Conservation (phyloP, 2,888 invertebrate species). For the Yponomeuta cagnagella region DNA sequence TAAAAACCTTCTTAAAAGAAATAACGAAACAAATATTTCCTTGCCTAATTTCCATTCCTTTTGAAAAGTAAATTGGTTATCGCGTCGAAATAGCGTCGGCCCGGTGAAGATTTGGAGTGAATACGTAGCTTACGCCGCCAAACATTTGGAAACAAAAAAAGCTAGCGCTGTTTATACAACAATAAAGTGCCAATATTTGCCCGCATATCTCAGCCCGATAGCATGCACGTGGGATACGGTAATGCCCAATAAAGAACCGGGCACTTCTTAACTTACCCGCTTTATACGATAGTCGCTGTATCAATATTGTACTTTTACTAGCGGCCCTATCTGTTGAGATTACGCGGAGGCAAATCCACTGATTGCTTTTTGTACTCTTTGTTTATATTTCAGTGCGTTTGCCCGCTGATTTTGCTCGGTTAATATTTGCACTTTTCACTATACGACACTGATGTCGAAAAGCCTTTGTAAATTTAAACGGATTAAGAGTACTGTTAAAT, state of each 20-base stretch:
- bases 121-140: no score
- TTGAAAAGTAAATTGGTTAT: no score
- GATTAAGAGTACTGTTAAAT: not conserved
- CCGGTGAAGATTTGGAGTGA: no score
- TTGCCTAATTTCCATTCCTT: no score
- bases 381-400: not conserved
- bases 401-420: not conserved
- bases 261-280: conserved; percentile 41
- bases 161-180: not conserved
- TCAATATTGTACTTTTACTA: conserved; percentile 47
- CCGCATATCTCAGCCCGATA: conserved; percentile 42
- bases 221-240: conserved; percentile 44
- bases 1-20: no score
- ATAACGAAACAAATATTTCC: no score
- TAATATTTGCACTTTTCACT: not conserved
- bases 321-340: conserved; percentile 1
- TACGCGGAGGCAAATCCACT: conserved; percentile 9
- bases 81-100: no score
- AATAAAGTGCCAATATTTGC: conserved; percentile 51
- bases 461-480: not conserved
- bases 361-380: not conserved
- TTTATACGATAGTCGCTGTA: conserved; percentile 41
- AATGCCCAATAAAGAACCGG: conserved; percentile 22
- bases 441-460: not conserved
- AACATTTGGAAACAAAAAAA: conserved; percentile 1